Evolutionary conservation across 2,113 vertebrate genomes (phyloP).

Genomic region (Zosterops lateralis): DNA sequence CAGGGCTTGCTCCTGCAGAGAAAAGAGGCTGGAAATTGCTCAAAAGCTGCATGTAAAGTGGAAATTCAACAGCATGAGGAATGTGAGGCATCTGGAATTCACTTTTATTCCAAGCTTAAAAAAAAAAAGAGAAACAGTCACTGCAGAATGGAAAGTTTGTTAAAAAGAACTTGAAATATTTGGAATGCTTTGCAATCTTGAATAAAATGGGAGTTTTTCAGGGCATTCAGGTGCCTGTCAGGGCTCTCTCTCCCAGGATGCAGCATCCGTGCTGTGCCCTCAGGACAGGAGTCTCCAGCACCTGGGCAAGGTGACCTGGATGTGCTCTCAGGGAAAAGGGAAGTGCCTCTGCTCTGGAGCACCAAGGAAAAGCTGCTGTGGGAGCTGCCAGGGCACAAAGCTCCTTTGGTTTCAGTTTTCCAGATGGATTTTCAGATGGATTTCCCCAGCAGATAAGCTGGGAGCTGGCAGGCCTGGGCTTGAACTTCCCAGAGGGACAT

Average conservation of each 20-base stretch:
- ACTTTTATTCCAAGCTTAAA: neutral
- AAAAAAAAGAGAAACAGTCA: neutral
- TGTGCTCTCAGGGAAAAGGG: neutral
- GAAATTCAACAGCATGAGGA: neutral
- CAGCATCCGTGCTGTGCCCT: neutral
- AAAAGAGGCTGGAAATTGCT: neutral
- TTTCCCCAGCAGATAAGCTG: neutral
- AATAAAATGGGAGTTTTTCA: neutral
- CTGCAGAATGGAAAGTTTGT: neutral
- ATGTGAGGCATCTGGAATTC: neutral
- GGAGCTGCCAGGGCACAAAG: neutral
- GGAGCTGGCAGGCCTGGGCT: neutral
- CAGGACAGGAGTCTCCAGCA: neutral
- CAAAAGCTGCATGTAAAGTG: neutral
- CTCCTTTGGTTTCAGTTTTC: neutral
- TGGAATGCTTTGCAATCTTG: neutral
- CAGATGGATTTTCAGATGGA: neutral
- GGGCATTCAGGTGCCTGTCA: neutral
- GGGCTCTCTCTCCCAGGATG: neutral
- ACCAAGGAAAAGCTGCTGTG: neutral
- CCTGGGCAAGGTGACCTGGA: neutral
- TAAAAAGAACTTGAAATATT: neutral
- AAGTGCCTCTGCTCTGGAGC: neutral
- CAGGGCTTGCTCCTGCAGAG: neutral
- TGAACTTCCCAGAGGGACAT: neutral